A percentile compares a stretch with the other conserved stretches of the same genome.
Evolutionary conservation across 2,797 vertebrate species (phyloP).

Genomic region (Aplochiton taeniatus): DNA sequence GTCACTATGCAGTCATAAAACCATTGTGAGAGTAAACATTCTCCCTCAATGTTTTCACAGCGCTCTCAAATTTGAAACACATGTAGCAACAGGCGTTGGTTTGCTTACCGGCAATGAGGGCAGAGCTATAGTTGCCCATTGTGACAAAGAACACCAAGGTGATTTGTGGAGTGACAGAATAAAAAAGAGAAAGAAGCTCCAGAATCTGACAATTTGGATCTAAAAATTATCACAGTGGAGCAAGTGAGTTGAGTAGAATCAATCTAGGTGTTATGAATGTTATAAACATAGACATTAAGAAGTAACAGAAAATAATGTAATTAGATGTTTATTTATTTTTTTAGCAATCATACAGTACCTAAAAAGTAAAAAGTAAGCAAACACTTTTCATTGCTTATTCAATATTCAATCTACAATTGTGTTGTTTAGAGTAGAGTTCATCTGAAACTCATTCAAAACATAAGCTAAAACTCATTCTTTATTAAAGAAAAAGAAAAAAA

Average conservation of each 20-base stretch:
- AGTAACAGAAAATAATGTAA: no score
- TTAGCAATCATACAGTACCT: neutral
- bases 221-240: constrained; percentile 62
- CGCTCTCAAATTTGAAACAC: constrained; percentile 14
- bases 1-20: no score
- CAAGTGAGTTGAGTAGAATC: constrained; percentile 44
- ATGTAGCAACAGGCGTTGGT: constrained; percentile 14
- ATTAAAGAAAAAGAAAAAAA: neutral
- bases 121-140: constrained; percentile 77
- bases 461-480: neutral
- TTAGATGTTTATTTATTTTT: no score
- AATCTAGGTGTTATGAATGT: no score
- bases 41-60: neutral
- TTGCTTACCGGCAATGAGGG: constrained; percentile 68
- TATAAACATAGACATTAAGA: no score
- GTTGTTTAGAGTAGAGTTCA: no score
- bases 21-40: no score
- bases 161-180: constrained; percentile 69
- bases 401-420: no score
- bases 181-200: constrained; percentile 56
- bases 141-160: constrained; percentile 60
- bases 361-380: no score
- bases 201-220: constrained; percentile 62
- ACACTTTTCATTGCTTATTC: no score
- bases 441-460: constrained; percentile 2